Evolutionary conservation across 2,113 vertebrate genomes (phyloP), one percentile per base, ranked within the genome.

Genomic region (Sinocyclocheilus rhinocerous): DNA sequence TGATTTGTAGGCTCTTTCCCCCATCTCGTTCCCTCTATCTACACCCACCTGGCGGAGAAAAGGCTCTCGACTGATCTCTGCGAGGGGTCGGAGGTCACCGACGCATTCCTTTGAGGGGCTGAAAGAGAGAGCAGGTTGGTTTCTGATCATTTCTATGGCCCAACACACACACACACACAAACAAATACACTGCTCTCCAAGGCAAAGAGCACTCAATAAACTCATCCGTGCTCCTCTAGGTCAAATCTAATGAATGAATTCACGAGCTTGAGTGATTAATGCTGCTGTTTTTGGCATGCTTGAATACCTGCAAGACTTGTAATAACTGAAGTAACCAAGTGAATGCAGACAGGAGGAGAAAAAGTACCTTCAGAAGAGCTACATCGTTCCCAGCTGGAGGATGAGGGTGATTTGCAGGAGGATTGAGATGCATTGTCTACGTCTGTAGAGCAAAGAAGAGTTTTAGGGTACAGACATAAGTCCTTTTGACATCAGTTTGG

Each of bases 41-140:
- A 72, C 88, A 91, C 93, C 11, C 94, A 98, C 97, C 96, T 97
- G 87, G 96, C 95, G 85, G 96, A 94, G 91, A 98, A 98, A 80
- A 97, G 93, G 84, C 93, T 95, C 90, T 99, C 97, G 0, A 96
- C 92, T 55, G 96, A 93, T 90, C 95, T 97, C 90, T 94, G 94
- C 22, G 96, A 96, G 90, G 95, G 95, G 77, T 95, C 92, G 0
- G 96, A 95, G 50, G 96, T 94, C 90, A 96, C 90, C 2, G 96
- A 93, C 0, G 95, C 93, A 90, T 92, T 96, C 89, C 93, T 94
- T 33, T 93, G 92, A 0, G 94, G 91, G 83, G 92, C 98, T 99
- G 91, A 50, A 90, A 91, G 89, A 88, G 82, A 91, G 81, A 81
- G 18, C 76, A 84, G 75, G 65, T 88, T 89, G 79, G 83, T 50